Base-by-base conservation (phyloP, 2,888 invertebrate species). In the Chymomyza caudatula region DNA sequence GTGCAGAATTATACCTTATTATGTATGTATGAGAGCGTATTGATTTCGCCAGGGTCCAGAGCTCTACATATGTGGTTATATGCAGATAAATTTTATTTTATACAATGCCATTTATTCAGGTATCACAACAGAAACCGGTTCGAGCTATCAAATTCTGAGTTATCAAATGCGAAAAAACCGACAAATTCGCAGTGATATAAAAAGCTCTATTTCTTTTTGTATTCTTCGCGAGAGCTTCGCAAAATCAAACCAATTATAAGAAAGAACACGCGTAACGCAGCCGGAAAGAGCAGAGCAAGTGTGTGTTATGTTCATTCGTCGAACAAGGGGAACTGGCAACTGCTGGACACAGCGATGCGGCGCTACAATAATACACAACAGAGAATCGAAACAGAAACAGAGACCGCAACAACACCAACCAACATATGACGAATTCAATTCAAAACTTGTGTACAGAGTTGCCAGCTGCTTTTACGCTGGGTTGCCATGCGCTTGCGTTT, bases 401-500 rank as follows among this genome's bases (percentile, higher is more conserved):
- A 66, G 60, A 11, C 29, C 29, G 29, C 29, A 37, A 37, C 29
- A 37, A 11, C 29, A 37, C 29, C 8, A 37, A 37, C 8, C 29
- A 37, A 37, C 29, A 37, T 52, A 37, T 23, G 29, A 47, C 44
- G 47, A 42, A 55, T 22, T n/a, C 25, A 58, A 19, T 19, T 47
- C 47, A 58, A 58, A 58, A 25, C 25, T 49, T 58, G 58, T 58
- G 58, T 11, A 37, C 29, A 37, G 29, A 37, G 29, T 37, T 37
- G 29, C 29, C 29, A 11, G 29, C 5, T 37, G 11, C 29, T 8
- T 37, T 37, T 1, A 11, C 11, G 29, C 29, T 47, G 58, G 29
- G 58, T 58, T 58, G 58, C 58, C 58, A 58, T 22, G 58, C 25
- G 47, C 58, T 47, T 29, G 5, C 13, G n/a, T 25, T 58, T 20